Conservation (phyloP, 2,797 vertebrate genomes). For the Sebastes baramenuke region DNA sequence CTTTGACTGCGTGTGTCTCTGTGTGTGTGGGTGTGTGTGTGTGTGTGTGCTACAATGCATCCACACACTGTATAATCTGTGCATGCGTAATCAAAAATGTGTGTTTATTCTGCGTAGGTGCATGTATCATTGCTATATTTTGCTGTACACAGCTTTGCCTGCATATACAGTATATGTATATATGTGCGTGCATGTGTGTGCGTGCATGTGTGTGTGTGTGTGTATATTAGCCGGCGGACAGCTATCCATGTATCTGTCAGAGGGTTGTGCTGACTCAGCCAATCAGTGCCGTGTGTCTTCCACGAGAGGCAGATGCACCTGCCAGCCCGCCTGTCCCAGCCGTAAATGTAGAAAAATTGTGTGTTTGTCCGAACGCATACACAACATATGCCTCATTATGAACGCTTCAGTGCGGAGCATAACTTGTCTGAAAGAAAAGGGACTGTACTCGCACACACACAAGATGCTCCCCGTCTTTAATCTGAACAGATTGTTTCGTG, state of each 20-base stretch:
- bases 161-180: too few relatives aligned
- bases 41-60: background rate
- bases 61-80: background rate
- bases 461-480: background rate
- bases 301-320: slow-evolving; percentile 31
- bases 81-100: background rate
- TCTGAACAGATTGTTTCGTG: slow-evolving; percentile 5
- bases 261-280: slow-evolving; percentile 51
- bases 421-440: background rate
- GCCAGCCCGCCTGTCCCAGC: slow-evolving; percentile 5
- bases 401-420: background rate
- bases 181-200: background rate
- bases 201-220: background rate
- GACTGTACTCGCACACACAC: background rate
- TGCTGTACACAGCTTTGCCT: background rate
- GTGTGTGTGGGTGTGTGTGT: background rate
- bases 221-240: background rate
- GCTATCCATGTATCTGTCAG: slow-evolving; percentile 36
- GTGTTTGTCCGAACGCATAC: slow-evolving; percentile 23
- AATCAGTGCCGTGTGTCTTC: slow-evolving; percentile 9
- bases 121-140: background rate
- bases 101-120: background rate
- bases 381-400: slow-evolving; percentile 43
- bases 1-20: background rate
- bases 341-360: slow-evolving; percentile 31